These are phyloP conservation scores for Recurvirostra avosetta DNA, from an alignment of 2,113 vertebrate genomes.

Conservation along the genomic window DNA sequence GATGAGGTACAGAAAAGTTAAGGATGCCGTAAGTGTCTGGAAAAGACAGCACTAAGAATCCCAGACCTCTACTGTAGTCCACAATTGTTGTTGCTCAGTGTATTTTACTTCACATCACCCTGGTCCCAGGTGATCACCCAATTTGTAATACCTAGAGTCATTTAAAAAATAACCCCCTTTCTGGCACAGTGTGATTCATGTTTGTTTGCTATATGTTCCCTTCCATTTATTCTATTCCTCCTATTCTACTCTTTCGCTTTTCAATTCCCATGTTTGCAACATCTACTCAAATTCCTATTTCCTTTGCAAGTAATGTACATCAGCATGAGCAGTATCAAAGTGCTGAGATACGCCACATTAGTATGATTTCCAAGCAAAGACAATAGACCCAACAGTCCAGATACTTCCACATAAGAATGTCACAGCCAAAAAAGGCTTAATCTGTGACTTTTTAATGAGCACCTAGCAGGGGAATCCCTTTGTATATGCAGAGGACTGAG, in stretches of 20 bases:
- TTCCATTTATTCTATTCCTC: not conserved
- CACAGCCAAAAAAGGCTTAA: not conserved
- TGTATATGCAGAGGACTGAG: not conserved
- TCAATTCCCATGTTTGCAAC: not conserved
- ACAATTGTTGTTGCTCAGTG: not conserved
- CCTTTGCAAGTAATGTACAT: not conserved
- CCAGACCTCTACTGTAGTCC: not conserved
- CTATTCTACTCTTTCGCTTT: not conserved
- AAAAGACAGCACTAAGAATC: not conserved
- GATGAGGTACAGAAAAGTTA: not conserved
- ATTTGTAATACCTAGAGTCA: not conserved
- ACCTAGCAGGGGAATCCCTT: not conserved
- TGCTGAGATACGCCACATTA: not conserved
- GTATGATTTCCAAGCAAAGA: not conserved
- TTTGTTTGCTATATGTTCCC: not conserved
- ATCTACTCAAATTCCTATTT: not conserved
- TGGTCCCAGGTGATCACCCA: not conserved
- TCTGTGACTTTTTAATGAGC: not conserved
- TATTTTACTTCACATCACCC: not conserved
- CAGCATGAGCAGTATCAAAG: not conserved
- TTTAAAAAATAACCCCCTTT: not conserved
- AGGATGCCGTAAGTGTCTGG: not conserved
- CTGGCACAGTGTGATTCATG: not conserved
- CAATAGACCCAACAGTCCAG: not conserved
- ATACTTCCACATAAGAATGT: fast-evolving